phyloP scores from a whole-genome alignment of 2,113 vertebrate genomes.

The Tor tambroides region DNA sequence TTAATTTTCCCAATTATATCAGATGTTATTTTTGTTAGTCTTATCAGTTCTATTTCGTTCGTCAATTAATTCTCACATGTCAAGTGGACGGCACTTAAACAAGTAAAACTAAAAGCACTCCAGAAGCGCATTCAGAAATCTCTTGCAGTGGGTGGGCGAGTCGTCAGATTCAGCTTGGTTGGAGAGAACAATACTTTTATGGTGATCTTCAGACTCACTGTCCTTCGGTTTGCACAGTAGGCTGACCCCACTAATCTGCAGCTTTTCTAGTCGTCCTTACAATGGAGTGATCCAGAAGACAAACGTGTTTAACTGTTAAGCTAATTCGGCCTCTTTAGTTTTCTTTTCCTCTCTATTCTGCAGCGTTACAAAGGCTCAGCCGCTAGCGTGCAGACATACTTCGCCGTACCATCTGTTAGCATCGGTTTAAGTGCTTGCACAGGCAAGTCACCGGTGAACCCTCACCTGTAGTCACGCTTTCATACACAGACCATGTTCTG shows the following conservation, averaged over 20 bases:
- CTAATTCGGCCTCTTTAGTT: constrained; percentile 41
- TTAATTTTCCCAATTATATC: not conserved
- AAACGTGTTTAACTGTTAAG: constrained; percentile 61
- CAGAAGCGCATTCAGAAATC: not conserved
- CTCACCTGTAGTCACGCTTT: constrained; percentile 42
- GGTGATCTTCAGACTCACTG: constrained; percentile 22
- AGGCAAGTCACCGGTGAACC: not conserved
- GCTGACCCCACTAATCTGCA: constrained; percentile 65
- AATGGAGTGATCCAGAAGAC: constrained; percentile 59
- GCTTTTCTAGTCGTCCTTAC: constrained; percentile 61
- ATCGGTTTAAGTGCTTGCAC: constrained; percentile 5
- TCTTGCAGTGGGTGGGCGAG: constrained; percentile 14
- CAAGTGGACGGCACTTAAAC: not conserved
- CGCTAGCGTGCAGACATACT: not conserved
- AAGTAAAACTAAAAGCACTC: not conserved
- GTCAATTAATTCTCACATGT: not conserved
- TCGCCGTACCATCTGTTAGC: not conserved
- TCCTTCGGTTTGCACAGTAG: constrained; percentile 35
- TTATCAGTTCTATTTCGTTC: not conserved
- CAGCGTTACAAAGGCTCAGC: constrained; percentile 31
- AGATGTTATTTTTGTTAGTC: not conserved
- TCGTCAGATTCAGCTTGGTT: not conserved
- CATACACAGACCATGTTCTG: not conserved
- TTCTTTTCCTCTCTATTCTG: not conserved
- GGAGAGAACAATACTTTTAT: constrained; percentile 27